These are phyloP conservation scores for Drosophila nr. medialis DNA, from an alignment of 2,888 invertebrate species.

Conservation along the genomic window DNA sequence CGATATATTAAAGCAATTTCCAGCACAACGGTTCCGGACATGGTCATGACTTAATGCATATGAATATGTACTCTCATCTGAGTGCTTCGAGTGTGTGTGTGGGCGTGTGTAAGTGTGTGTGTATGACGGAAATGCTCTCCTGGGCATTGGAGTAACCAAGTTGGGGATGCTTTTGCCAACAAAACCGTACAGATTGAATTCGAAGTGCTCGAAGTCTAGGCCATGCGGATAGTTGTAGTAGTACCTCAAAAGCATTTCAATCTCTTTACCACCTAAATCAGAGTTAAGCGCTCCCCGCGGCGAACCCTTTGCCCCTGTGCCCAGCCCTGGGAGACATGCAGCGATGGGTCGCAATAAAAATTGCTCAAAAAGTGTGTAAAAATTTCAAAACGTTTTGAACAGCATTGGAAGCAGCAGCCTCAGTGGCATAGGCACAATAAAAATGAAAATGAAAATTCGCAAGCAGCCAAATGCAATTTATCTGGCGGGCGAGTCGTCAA, in stretches of 20 bases:
- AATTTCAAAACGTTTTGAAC: conserved; percentile 79
- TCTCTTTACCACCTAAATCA: conserved; percentile 66
- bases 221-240: conserved; percentile 7
- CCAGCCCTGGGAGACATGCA: conserved; percentile 6
- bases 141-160: conserved; percentile 50
- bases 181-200: conserved; percentile 26
- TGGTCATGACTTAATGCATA: conserved; percentile 67
- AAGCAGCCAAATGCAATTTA: conserved; percentile 73
- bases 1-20: conserved; percentile 81
- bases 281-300: conserved; percentile 55
- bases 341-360: conserved; percentile 71
- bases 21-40: conserved; percentile 55
- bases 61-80: conserved; percentile 42
- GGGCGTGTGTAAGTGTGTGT: conserved; percentile 29
- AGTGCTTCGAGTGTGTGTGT: conserved; percentile 21
- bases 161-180: conserved; percentile 18
- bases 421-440: conserved; percentile 61
- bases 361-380: conserved; percentile 68
- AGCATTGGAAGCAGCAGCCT: conserved; percentile 34
- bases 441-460: conserved; percentile 54
- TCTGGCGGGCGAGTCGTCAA: conserved; percentile 55
- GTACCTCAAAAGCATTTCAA: conserved; percentile 40
- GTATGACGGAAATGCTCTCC: conserved; percentile 65
- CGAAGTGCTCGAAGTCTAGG: conserved; percentile 8
- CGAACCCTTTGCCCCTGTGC: conserved; percentile 59